Percentiles rank a stretch among this genome's conserved stretches.
Conservation (phyloP, 2,888 invertebrate genomes). For the Uloborus plumipes region DNA sequence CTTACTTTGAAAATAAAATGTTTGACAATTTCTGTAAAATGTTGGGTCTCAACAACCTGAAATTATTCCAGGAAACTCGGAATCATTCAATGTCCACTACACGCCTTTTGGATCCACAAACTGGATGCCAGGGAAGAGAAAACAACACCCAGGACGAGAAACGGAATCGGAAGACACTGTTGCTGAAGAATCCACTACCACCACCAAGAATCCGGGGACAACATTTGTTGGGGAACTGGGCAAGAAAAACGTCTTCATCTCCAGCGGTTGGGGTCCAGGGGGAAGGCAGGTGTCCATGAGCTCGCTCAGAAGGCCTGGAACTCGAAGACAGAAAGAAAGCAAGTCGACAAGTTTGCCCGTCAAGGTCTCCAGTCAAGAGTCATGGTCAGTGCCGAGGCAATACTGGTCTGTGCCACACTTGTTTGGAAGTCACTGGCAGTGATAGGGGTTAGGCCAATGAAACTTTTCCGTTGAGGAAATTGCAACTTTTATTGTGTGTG, state of each 20-base stretch:
- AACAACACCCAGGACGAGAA: conserved; percentile 10
- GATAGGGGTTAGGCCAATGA: background rate
- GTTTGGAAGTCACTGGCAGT: conserved; percentile 24
- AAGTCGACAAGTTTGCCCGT: background rate
- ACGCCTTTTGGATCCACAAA: conserved; percentile 3
- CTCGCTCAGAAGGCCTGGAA: background rate
- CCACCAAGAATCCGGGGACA: no score
- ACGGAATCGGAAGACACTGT: conserved; percentile 6
- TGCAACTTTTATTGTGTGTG: no score
- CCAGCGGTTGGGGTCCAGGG: conserved; percentile 22
- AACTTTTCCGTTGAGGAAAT: no score
- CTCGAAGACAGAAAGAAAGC: background rate
- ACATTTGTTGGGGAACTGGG: background rate
- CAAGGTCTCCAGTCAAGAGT: conserved; percentile 30
- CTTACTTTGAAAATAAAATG: no score
- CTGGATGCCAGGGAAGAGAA: conserved; percentile 22
- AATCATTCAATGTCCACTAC: conserved; percentile 10
- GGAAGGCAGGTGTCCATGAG: conserved; percentile 9
- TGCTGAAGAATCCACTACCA: no score
- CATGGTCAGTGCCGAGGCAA: conserved; percentile 37
- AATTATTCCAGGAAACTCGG: no score
- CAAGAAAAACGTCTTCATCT: conserved; percentile 20
- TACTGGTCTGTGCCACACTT: conserved; percentile 50
- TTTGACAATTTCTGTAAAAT: no score
- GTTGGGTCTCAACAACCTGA: no score